Conservation (phyloP, 2,113 vertebrate species). For the human (Homo sapiens) region DNA sequence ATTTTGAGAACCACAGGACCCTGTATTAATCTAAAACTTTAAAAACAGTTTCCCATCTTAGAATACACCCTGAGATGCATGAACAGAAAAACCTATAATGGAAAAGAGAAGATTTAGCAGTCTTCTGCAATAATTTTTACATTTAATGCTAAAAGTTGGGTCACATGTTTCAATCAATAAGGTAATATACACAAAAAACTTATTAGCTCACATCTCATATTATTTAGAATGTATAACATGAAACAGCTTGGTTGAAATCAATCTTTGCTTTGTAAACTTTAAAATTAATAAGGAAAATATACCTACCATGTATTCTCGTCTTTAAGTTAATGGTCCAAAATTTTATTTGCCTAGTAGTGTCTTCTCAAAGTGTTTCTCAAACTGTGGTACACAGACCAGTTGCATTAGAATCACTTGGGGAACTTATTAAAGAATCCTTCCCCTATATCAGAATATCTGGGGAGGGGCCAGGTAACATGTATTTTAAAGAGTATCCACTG, state of each 20-base stretch:
- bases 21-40: background rate
- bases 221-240: constrained; percentile 18
- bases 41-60: constrained; percentile 40
- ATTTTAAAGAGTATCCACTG: constrained; percentile 48
- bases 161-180: background rate
- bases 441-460: background rate
- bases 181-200: background rate
- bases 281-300: constrained; percentile 51
- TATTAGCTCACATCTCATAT: constrained; percentile 11
- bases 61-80: background rate
- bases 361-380: constrained; percentile 59
- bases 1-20: background rate
- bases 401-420: constrained; percentile 41
- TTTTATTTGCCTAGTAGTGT: constrained; percentile 54
- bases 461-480: constrained; percentile 28
- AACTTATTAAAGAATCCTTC: constrained; percentile 52
- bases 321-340: constrained; percentile 57
- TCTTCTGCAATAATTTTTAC: constrained; percentile 1
- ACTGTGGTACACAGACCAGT: constrained; percentile 42
- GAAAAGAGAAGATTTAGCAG: constrained; percentile 10
- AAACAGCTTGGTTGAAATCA: constrained; percentile 41
- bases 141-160: constrained; percentile 11
- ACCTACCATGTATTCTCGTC: constrained; percentile 47
- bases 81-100: background rate
- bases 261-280: constrained; percentile 45